A percentile compares a stretch with the other conserved stretches of the same genome.
Evolutionary conservation across 92 coral and sea anemone genomes (phyloP).

Genomic region (Paragorgia papillata): DNA sequence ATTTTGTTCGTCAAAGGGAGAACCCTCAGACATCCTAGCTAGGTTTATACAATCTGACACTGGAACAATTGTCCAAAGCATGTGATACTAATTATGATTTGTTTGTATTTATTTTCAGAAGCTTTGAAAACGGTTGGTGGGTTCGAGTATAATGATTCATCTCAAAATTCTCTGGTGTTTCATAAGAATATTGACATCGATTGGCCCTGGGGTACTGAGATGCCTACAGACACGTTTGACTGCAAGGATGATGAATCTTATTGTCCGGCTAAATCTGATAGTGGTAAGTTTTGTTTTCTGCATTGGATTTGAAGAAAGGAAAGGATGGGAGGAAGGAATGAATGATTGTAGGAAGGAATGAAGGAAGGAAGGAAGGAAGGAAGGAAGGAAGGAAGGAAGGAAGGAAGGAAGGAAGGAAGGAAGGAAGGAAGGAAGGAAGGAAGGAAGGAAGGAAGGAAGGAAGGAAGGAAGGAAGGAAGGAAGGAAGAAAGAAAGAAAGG

Average conservation of each 20-base stretch:
- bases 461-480: background rate
- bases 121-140: too few species aligned
- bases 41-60: too few species aligned
- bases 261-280: background rate
- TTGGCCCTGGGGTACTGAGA: conserved; percentile 33
- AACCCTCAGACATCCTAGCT: too few species aligned
- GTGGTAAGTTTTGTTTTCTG: conserved; percentile 4
- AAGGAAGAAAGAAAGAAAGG: background rate
- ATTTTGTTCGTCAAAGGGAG: background rate
- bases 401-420: conserved; percentile 3
- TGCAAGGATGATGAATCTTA: conserved; percentile 15
- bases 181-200: background rate
- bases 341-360: background rate
- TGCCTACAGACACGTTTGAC: background rate
- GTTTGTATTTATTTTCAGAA: too few species aligned
- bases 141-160: too few species aligned
- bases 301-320: background rate
- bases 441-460: conserved; percentile 13
- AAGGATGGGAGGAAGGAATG: background rate
- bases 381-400: background rate
- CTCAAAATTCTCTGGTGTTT: too few species aligned
- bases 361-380: background rate
- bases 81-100: too few species aligned
- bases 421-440: conserved; percentile 9
- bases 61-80: too few species aligned